These are phyloP conservation scores for Laspeyria flexula DNA, from an alignment of 2,888 invertebrate genomes.

Conservation along the genomic window DNA sequence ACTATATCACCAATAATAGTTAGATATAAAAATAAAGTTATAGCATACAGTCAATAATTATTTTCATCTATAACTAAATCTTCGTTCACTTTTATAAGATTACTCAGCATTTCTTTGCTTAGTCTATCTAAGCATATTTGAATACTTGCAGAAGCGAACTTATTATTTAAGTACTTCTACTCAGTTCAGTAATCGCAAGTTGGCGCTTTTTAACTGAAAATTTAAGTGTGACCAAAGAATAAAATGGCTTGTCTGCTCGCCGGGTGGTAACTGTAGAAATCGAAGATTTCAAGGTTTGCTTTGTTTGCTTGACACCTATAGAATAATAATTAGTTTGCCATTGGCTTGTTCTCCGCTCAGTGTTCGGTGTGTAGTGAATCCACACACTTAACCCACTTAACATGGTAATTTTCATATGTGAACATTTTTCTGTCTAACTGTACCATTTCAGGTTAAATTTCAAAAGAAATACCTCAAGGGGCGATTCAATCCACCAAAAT, in stretches of 20 bases:
- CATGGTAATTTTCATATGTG: too few relatives aligned
- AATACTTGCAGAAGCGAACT: background rate
- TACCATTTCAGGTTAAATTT: too few relatives aligned
- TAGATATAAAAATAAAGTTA: too few relatives aligned
- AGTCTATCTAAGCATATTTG: background rate
- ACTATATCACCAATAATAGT: too few relatives aligned
- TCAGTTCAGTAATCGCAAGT: conserved; percentile 7
- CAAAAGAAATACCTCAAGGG: too few relatives aligned
- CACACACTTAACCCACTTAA: too few relatives aligned
- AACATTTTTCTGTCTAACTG: too few relatives aligned
- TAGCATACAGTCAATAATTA: too few relatives aligned
- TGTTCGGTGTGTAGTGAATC: too few relatives aligned
- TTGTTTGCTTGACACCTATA: conserved; percentile 66
- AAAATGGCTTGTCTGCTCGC: conserved; percentile 23
- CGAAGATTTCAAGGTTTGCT: conserved; percentile 61
- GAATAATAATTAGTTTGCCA: conserved; percentile 53
- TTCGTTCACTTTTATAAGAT: background rate
- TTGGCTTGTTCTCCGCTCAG: background rate
- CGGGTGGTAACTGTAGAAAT: conserved; percentile 50
- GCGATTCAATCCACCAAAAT: too few relatives aligned
- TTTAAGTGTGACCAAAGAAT: conserved; percentile 27
- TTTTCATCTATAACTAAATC: background rate
- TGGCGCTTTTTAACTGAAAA: conserved; percentile 10
- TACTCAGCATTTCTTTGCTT: background rate
- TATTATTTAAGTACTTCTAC: conserved; percentile 2